phyloP scores from a whole-genome alignment of 2,797 vertebrate species.

The Coendou prehensilis region DNA sequence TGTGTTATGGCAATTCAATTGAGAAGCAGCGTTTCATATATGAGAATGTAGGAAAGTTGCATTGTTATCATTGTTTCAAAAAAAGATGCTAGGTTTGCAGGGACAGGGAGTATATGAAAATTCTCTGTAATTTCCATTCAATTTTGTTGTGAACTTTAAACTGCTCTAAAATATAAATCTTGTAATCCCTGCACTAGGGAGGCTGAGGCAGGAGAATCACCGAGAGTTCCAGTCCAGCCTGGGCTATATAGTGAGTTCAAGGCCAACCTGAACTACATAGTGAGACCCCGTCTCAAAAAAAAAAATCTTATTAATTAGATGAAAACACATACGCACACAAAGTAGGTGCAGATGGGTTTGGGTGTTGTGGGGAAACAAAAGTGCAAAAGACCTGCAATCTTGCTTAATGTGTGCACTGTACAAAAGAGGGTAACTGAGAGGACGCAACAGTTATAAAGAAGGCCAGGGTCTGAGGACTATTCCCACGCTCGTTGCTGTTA shows the following conservation, averaged over 20 bases:
- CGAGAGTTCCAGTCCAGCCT: not conserved
- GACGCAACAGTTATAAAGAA: not conserved
- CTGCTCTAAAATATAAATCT: not conserved
- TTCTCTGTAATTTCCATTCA: not conserved
- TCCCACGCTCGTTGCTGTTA: not conserved
- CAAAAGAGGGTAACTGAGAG: not conserved
- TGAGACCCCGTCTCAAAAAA: not conserved
- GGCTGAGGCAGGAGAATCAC: not conserved
- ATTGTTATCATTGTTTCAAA: slow-evolving; percentile 61
- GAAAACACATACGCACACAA: not conserved
- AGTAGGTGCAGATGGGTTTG: not conserved
- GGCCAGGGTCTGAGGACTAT: not conserved
- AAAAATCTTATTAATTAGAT: not conserved
- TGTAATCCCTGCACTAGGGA: not conserved
- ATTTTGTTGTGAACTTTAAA: not conserved
- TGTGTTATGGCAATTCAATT: slow-evolving; percentile 68
- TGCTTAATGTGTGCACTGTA: not conserved
- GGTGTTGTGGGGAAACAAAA: not conserved
- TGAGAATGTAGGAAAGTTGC: slow-evolving; percentile 36
- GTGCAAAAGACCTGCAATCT: slow-evolving; percentile 48
- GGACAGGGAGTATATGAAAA: not conserved
- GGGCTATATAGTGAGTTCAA: not conserved
- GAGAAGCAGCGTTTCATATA: slow-evolving; percentile 78
- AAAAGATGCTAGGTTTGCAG: not conserved
- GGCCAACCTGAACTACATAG: not conserved